A percentile compares a stretch with the other conserved stretches of the same genome.
These are phyloP conservation scores for Hypomecis atomaria DNA, from an alignment of 2,888 invertebrate species.

Conservation along the genomic window DNA sequence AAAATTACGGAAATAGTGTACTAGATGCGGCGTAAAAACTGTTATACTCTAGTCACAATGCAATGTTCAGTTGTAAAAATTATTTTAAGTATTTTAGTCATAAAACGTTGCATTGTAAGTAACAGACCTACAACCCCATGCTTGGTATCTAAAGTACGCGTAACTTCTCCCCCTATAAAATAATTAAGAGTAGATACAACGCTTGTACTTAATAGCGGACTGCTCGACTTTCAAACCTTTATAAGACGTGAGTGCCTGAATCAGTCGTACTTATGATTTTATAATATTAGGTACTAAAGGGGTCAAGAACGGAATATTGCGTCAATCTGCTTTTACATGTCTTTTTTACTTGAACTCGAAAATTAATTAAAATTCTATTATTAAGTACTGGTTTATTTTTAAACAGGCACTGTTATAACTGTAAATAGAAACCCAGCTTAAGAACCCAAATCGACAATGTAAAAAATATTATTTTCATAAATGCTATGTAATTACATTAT, in stretches of 20 bases:
- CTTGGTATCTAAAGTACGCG: slow-evolving; percentile 47
- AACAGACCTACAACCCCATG: slow-evolving; percentile 57
- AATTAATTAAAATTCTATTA: neutral
- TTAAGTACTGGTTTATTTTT: neutral
- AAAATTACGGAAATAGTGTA: slow-evolving; percentile 60
- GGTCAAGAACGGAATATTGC: slow-evolving; percentile 19
- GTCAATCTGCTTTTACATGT: slow-evolving; percentile 1
- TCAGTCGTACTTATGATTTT: slow-evolving; percentile 32
- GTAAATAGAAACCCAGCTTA: slow-evolving; percentile 32
- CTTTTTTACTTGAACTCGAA: too few species aligned
- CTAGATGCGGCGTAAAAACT: slow-evolving; percentile 59
- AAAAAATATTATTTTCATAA: slow-evolving; percentile 76
- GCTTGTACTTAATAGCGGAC: slow-evolving; percentile 33
- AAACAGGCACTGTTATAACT: slow-evolving; percentile 20
- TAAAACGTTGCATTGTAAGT: slow-evolving; percentile 55
- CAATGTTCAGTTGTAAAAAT: slow-evolving; percentile 38
- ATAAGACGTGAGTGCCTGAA: slow-evolving; percentile 31
- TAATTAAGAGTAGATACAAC: slow-evolving; percentile 43
- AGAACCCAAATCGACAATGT: slow-evolving; percentile 37
- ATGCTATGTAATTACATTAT: slow-evolving; percentile 71
- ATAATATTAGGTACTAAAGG: slow-evolving; percentile 20
- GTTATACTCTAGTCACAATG: slow-evolving; percentile 63
- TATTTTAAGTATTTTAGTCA: slow-evolving; percentile 48
- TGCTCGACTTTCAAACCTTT: slow-evolving; percentile 5
- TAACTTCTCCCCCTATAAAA: slow-evolving; percentile 43